Conservation (phyloP, 2,797 vertebrate genomes). For the Oreortyx pictus region DNA sequence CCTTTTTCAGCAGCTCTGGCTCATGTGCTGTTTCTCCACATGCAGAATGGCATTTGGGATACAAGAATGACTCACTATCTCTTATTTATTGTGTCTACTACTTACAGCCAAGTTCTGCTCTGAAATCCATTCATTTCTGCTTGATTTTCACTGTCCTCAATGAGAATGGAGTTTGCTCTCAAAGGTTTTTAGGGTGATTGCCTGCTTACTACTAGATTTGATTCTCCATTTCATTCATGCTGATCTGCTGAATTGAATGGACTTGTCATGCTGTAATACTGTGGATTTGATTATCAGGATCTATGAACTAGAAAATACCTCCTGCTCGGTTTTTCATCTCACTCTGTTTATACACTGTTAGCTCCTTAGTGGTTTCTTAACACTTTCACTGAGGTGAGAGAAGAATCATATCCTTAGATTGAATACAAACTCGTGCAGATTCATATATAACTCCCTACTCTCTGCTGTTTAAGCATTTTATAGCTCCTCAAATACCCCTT, state of each 20-base stretch:
- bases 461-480: neutral
- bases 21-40: neutral
- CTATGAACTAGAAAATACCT: neutral
- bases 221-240: neutral
- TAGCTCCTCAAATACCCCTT: neutral
- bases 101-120: neutral
- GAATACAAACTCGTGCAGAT: neutral
- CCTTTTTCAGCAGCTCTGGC: slow-evolving; percentile 8
- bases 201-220: neutral
- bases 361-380: neutral
- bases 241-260: slow-evolving; percentile 6
- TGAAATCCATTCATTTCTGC: neutral
- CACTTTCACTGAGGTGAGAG: neutral
- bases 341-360: neutral
- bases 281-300: neutral
- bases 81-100: neutral
- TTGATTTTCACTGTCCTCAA: neutral
- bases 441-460: neutral
- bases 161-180: neutral
- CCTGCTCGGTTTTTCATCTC: slow-evolving; percentile 13
- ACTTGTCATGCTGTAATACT: neutral
- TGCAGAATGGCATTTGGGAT: neutral
- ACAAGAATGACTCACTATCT: neutral
- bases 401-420: slow-evolving; percentile 14
- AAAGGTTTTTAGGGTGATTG: neutral